Conservation (phyloP, 2,888 invertebrate species). For the Luffia ferchaultella region DNA sequence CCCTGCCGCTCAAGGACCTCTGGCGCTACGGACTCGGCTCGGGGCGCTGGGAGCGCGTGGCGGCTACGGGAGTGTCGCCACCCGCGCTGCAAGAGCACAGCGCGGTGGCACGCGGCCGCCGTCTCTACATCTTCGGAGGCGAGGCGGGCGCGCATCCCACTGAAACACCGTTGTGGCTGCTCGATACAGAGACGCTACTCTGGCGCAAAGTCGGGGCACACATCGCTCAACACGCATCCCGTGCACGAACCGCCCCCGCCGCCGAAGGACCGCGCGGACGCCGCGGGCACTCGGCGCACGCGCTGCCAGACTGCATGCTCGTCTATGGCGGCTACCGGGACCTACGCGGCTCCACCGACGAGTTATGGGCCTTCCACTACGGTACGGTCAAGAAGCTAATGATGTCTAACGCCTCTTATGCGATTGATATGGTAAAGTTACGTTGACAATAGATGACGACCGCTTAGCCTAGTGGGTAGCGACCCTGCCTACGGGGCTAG, state of each 20-base stretch:
- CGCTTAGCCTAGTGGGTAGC: too few species aligned
- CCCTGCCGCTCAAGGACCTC: constrained; percentile 83
- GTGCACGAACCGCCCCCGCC: constrained; percentile 68
- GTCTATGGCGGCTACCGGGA: constrained; percentile 91
- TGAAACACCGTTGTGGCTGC: constrained; percentile 88
- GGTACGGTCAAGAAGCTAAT: too few species aligned
- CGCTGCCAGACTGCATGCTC: constrained; percentile 80
- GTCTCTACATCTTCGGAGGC: constrained; percentile 87
- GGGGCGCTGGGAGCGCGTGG: constrained; percentile 78
- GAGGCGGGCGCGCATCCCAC: constrained; percentile 81
- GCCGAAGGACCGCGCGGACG: constrained; percentile 75
- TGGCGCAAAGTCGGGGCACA: constrained; percentile 43
- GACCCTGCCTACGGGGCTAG: too few species aligned
- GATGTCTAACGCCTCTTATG: not conserved
- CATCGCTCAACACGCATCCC: constrained; percentile 52
- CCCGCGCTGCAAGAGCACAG: constrained; percentile 86
- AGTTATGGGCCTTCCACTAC: constrained; percentile 89
- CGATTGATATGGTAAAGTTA: not conserved
- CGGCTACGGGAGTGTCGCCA: constrained; percentile 74
- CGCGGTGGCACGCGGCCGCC: constrained; percentile 77
- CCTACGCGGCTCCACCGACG: constrained; percentile 81
- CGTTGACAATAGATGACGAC: too few species aligned
- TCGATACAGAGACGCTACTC: constrained; percentile 71
- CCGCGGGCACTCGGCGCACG: constrained; percentile 83
- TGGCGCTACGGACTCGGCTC: constrained; percentile 83